Base-by-base conservation (phyloP, 1,140 invertebrate species). In the Ceratoteleas bidentatus region DNA sequence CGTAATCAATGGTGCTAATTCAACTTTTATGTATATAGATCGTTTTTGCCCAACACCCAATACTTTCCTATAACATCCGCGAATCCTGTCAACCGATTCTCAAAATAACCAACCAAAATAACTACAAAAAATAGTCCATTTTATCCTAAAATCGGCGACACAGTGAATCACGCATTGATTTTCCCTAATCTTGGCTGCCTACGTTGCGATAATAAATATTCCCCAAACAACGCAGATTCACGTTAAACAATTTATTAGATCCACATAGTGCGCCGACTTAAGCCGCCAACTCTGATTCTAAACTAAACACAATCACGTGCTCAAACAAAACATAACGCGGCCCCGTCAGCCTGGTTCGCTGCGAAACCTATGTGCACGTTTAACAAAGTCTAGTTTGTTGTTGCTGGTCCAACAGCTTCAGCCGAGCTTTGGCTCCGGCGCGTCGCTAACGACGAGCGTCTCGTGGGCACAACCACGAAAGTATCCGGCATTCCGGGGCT, bases 161-260 rank as follows among this genome's bases (percentile, higher is more conserved):
- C 10, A 32, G 8, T 2, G 33, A 11, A 49, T 45, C 11, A 8
- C 43, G n/a, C 52, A 50, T 58, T 50, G 65, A 69, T 69, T 69
- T 47, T 15, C 58, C 43, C 58, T 50, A 50, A 69, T 43, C 62
- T 43, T 6, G 36, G 15, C 7, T 9, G 10, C n/a, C 45, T 49
- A 54, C 16, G 49, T 65, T 65, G 47, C 53, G 47, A 57, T 68
- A 69, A 36, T 36, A 69, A 69, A 69, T 69, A 69, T 43, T 13
- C 58, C 52, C 4, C 36, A 38, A 13, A 15, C 40, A 36, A n/a
- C 8, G n/a, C 36, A 72, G 24, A 72, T 72, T 62, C 60, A 62
- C 54, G 49, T 52, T 47, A 47, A 62, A 72, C 7, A 62, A 61
- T 72, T 72, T 62, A 72, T 62, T 62, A 72, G 58, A 72, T 36